Base-by-base conservation (phyloP, 2,888 invertebrate species). In the Deilephila elpenor region DNA sequence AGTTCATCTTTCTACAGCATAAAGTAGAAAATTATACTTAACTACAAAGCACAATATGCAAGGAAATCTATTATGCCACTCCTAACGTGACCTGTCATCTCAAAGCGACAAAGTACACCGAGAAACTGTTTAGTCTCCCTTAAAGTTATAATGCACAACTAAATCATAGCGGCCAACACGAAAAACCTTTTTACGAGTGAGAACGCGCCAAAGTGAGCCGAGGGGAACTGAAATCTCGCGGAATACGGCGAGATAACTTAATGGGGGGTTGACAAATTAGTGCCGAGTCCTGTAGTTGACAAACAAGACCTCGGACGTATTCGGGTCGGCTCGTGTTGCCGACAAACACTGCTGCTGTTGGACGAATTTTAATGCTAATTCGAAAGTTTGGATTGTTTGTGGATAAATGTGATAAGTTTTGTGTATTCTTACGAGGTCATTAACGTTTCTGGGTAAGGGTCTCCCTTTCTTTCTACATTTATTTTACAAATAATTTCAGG, bases 241-340 rank as follows among this genome's bases (percentile, higher is more conserved):
- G 81, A 87, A 88, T 78, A 82, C 85, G 82, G 80, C 81, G 83
- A 89, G 88, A 90, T 89, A 89, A 84, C 86, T 84, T 90, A 89
- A 90, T 89, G 89, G 67, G 89, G 89, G 86, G 88, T 88, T 88
- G 89, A 89, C 89, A 89, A 90, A 90, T 91, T 90, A 89, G 89
- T 86, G 85, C 85, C 75, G 84, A 84, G 87, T 86, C 85, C 84
- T 84, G 86, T 78, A 82, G 85, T 88, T 83, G 82, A 83, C 85
- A 86, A 88, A 89, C 86, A 86, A 81, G 84, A 81, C 71, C 78
- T 79, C 76, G 78, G 74, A 74, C 71, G 76, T 78, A 77, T 78
- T 74, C 73, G 74, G 75, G 77, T 73, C 78, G 77, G 76, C 74
- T 75, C 34, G 62, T 72, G 73, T 71, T 73, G 44, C 53, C n/a